These are phyloP conservation scores for Mirza zaza DNA, from an alignment of 2,113 vertebrate genomes.

Conservation along the genomic window DNA sequence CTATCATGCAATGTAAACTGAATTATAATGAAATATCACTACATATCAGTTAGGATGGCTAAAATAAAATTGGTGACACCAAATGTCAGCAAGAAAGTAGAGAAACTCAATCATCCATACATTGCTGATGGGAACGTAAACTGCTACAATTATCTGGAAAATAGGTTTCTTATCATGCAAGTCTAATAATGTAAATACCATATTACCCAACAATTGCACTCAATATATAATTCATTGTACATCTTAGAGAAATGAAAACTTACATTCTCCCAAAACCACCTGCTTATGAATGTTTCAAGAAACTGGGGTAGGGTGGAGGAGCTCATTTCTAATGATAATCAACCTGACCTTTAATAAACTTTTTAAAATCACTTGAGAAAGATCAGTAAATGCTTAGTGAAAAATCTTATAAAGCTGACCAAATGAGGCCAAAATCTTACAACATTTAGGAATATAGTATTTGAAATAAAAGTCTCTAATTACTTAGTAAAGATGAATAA, in stretches of 20 bases:
- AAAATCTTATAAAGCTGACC: slow-evolving; percentile 48
- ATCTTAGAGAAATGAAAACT: not conserved
- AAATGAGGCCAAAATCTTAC: slow-evolving; percentile 42
- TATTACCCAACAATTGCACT: not conserved
- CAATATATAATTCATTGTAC: not conserved
- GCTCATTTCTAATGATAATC: not conserved
- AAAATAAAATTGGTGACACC: not conserved
- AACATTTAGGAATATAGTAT: slow-evolving; percentile 9
- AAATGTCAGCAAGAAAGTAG: not conserved
- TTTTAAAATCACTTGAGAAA: not conserved
- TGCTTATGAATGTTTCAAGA: not conserved
- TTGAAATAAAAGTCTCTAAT: slow-evolving; percentile 26
- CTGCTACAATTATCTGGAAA: not conserved
- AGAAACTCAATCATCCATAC: not conserved
- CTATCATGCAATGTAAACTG: not conserved
- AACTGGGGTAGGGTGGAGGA: rapidly evolving
- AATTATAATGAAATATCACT: not conserved
- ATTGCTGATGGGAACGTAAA: not conserved
- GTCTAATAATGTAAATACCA: not conserved
- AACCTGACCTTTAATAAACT: slow-evolving; percentile 11
- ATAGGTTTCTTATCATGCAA: not conserved
- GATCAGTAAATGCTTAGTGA: not conserved
- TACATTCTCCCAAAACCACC: not conserved
- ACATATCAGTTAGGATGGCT: not conserved
- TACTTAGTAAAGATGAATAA: slow-evolving; percentile 33